Percentiles rank a stretch among this genome's conserved stretches.
Conservation (phyloP, 2,113 vertebrate genomes). For the Indicator indicator region DNA sequence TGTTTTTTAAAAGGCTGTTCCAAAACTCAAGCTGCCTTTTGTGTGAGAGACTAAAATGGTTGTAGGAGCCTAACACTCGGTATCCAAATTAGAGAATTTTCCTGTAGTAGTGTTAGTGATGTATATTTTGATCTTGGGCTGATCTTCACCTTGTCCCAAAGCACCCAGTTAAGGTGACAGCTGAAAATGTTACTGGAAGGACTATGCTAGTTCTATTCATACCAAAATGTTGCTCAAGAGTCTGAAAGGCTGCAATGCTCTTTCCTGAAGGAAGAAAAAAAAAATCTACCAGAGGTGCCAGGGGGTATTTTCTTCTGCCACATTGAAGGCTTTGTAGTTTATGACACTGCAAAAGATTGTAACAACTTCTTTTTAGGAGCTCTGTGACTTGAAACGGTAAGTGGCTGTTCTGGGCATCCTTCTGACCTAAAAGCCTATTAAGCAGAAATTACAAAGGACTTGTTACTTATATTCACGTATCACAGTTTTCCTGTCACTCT, state of each 20-base stretch:
- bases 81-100: neutral
- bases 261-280: neutral
- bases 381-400: neutral
- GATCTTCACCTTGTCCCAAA: neutral
- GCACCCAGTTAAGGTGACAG: neutral
- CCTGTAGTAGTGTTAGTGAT: neutral
- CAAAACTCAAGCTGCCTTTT: neutral
- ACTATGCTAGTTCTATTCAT: neutral
- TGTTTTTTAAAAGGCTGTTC: neutral
- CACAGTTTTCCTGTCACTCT: neutral
- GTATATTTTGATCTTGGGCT: neutral
- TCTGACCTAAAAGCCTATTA: slow-evolving; percentile 40
- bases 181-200: neutral
- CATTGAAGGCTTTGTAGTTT: neutral
- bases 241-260: neutral
- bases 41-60: neutral
- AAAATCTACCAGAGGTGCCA: neutral
- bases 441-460: neutral
- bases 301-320: neutral
- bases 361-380: neutral
- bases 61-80: neutral
- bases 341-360: neutral
- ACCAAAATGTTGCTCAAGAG: neutral
- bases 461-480: neutral
- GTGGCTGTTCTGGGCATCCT: slow-evolving; percentile 33